Evolutionary conservation across 2,888 invertebrate species (phyloP).

Genomic region (Pristionchus arcanus): DNA sequence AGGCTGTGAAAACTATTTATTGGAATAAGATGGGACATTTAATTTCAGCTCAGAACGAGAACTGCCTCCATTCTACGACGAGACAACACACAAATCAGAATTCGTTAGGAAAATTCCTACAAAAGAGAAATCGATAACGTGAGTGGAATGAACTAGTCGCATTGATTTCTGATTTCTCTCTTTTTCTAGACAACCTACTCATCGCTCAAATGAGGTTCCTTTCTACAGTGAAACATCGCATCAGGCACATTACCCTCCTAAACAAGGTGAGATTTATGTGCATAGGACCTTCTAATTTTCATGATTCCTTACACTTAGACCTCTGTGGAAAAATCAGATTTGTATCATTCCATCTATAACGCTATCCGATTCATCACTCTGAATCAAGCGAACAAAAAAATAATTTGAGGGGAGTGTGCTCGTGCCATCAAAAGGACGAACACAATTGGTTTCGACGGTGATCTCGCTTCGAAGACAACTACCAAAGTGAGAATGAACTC

Average conservation of each 20-base stretch:
- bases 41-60: background rate
- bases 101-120: conserved; percentile 26
- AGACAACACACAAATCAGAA: conserved; percentile 45
- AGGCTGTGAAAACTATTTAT: too few species aligned
- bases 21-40: background rate
- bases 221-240: conserved; percentile 50
- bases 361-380: background rate
- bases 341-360: background rate
- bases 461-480: background rate
- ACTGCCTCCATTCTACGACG: conserved; percentile 49
- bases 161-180: too few species aligned
- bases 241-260: background rate
- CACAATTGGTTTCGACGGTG: conserved; percentile 37
- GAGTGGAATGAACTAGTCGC: background rate
- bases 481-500: background rate
- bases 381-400: background rate
- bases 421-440: background rate
- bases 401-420: background rate
- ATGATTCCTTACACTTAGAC: background rate
- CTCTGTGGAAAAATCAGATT: background rate
- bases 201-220: conserved; percentile 41
- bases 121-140: conserved; percentile 26
- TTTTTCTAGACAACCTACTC: background rate
- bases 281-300: background rate
- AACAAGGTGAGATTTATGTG: background rate